Evolutionary conservation across 2,888 invertebrate genomes (phyloP).

Genomic region (Eretmocerus hayati): DNA sequence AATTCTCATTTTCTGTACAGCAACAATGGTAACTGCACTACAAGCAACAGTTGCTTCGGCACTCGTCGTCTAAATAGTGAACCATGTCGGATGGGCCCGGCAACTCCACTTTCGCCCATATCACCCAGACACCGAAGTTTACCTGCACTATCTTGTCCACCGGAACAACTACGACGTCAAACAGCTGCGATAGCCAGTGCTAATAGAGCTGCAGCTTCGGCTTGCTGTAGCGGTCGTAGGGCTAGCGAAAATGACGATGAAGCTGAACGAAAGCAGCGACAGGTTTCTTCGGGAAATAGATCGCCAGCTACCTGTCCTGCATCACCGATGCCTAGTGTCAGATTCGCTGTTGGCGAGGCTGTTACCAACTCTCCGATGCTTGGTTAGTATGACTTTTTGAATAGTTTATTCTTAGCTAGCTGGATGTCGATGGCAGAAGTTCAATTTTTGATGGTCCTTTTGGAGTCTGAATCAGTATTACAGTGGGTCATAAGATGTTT

Average conservation of each 20-base stretch:
- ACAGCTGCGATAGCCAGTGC: too few relatives aligned
- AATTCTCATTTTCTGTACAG: background rate
- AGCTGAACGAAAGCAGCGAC: slow-evolving; percentile 23
- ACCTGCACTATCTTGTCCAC: slow-evolving; percentile 47
- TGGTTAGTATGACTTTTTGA: too few relatives aligned
- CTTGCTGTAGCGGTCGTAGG: slow-evolving; percentile 11
- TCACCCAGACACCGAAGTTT: slow-evolving; percentile 64
- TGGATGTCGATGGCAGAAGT: too few relatives aligned
- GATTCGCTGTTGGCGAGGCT: slow-evolving; percentile 64
- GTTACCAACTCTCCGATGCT: slow-evolving; percentile 49
- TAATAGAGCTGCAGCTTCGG: too few relatives aligned
- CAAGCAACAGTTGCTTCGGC: slow-evolving; percentile 6
- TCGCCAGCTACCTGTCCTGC: slow-evolving; percentile 38
- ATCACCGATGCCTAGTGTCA: slow-evolving; percentile 50
- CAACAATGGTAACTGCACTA: background rate
- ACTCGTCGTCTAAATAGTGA: slow-evolving; percentile 41
- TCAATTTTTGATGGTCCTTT: too few relatives aligned
- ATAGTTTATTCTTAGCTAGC: too few relatives aligned
- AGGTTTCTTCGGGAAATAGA: too few relatives aligned
- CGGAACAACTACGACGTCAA: slow-evolving; percentile 15
- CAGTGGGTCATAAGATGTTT: too few relatives aligned
- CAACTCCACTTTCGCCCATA: slow-evolving; percentile 32
- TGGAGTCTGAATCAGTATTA: too few relatives aligned
- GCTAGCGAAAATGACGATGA: slow-evolving; percentile 16
- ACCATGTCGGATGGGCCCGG: slow-evolving; percentile 35